These are phyloP conservation scores for Equus quagga DNA, from an alignment of 2,113 vertebrate species.

Conservation along the genomic window DNA sequence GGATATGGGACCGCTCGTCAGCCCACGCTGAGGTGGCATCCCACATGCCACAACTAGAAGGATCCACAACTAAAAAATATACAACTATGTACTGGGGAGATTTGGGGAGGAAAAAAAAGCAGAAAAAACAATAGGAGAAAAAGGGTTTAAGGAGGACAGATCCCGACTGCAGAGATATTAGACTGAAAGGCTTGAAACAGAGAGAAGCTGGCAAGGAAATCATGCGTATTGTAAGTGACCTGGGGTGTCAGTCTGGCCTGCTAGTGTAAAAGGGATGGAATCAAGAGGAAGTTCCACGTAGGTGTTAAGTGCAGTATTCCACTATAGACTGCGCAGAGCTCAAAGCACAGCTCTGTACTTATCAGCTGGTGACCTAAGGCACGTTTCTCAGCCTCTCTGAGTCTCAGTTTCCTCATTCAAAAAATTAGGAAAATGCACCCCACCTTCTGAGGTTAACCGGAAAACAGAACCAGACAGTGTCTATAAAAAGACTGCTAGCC, in stretches of 20 bases:
- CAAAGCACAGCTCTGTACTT: background rate
- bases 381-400: background rate
- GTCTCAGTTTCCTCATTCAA: background rate
- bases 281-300: rapidly evolving
- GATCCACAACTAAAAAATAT: no score
- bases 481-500: background rate
- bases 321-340: background rate
- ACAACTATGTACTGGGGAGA: no score
- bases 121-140: no score
- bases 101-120: no score
- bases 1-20: no score
- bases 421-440: background rate
- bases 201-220: background rate
- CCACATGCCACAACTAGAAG: no score
- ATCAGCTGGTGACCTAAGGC: background rate
- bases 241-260: rapidly evolving
- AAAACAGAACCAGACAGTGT: background rate
- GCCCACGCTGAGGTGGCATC: no score
- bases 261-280: background rate
- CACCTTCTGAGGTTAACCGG: background rate
- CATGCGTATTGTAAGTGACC: rapidly evolving
- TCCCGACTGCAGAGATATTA: background rate
- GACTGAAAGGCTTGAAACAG: background rate
- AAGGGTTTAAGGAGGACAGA: background rate
- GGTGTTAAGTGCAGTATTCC: rapidly evolving